A percentile compares a stretch with the other conserved stretches of the same genome.
phyloP scores from a whole-genome alignment of 2,797 vertebrate species.

The Semaprochilodus insignis region DNA sequence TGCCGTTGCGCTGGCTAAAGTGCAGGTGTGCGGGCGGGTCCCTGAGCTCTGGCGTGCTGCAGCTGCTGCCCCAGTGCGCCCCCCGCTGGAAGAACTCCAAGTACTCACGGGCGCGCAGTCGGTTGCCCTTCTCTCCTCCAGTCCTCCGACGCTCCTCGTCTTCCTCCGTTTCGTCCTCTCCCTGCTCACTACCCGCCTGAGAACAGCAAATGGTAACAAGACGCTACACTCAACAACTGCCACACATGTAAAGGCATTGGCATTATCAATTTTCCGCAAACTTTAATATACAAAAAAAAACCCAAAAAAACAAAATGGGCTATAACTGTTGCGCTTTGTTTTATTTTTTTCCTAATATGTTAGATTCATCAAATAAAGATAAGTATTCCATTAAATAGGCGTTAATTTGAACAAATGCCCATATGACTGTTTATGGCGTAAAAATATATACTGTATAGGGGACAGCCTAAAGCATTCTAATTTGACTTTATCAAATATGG shows the following conservation, averaged over 20 bases:
- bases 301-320: no score
- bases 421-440: no score
- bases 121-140: constrained; percentile 88
- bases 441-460: no score
- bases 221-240: not conserved
- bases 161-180: constrained; percentile 72
- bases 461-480: no score
- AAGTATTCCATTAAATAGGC: no score
- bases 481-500: not conserved
- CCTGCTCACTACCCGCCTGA: constrained; percentile 78
- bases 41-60: constrained; percentile 88
- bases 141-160: constrained; percentile 61
- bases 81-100: constrained; percentile 98
- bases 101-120: constrained; percentile 92
- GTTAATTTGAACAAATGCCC: no score
- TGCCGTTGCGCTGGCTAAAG: constrained; percentile 83
- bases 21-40: constrained; percentile 83
- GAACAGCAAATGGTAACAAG: constrained; percentile 18
- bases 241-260: not conserved
- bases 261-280: no score
- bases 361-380: no score
- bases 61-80: constrained; percentile 84
- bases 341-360: no score
- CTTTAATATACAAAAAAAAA: no score
- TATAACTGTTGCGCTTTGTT: no score